Evolutionary conservation across 2,888 invertebrate species (phyloP).

Genomic region (Gari tellinella): DNA sequence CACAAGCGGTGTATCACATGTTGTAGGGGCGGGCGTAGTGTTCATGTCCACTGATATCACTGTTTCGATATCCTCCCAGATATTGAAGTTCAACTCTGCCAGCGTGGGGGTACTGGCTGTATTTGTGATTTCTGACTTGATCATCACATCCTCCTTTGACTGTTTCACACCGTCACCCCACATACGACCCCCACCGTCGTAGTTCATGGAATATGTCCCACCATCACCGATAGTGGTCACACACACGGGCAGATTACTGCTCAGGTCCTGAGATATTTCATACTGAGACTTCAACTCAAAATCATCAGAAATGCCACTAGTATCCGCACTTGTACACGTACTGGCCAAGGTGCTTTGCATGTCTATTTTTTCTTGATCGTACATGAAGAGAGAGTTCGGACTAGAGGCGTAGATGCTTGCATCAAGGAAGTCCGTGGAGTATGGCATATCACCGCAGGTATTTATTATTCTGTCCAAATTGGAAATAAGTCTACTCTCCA

Average conservation of each 20-base stretch:
- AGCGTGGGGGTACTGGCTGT: slow-evolving; percentile 65
- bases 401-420: slow-evolving; percentile 72
- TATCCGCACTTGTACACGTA: slow-evolving; percentile 26
- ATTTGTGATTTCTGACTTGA: slow-evolving; percentile 27
- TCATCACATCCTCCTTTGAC: slow-evolving; percentile 29
- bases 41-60: slow-evolving; percentile 48
- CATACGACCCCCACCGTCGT: slow-evolving; percentile 10
- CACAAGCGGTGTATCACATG: not conserved
- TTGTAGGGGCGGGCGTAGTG: not conserved
- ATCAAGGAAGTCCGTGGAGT: slow-evolving; percentile 58
- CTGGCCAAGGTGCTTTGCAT: slow-evolving; percentile 68
- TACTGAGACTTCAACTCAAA: slow-evolving; percentile 72
- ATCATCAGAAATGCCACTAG: slow-evolving; percentile 47
- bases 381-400: slow-evolving; percentile 78
- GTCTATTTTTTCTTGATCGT: slow-evolving; percentile 77
- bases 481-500: slow-evolving; percentile 23
- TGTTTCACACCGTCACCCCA: slow-evolving; percentile 16
- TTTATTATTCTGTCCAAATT: slow-evolving; percentile 20
- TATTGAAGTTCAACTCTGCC: slow-evolving; percentile 68
- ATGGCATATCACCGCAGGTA: slow-evolving; percentile 58
- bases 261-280: slow-evolving; percentile 64
- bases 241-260: slow-evolving; percentile 17
- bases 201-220: slow-evolving; percentile 11
- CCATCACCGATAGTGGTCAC: slow-evolving; percentile 11
- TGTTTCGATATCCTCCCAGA: slow-evolving; percentile 52